These are phyloP conservation scores for Oxyruncus cristatus DNA, from an alignment of 2,113 vertebrate genomes.

Conservation along the genomic window DNA sequence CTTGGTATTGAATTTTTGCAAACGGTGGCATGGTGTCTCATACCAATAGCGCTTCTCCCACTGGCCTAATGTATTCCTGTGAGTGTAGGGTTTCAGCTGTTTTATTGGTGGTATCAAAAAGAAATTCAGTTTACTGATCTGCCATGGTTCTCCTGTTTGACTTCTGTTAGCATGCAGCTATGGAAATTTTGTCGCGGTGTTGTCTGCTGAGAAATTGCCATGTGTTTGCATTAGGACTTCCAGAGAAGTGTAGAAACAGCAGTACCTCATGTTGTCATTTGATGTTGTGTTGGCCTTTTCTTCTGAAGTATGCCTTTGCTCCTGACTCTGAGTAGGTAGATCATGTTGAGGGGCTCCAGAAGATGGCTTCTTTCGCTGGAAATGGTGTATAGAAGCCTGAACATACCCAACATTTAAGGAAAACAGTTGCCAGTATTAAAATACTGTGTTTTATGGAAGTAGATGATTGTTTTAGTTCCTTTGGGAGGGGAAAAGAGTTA, in stretches of 20 bases:
- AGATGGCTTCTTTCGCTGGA: neutral
- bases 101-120: neutral
- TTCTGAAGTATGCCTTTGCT: neutral
- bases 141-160: neutral
- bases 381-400: neutral
- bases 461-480: slow-evolving; percentile 41
- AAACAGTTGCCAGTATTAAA: slow-evolving; percentile 16
- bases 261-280: fast-evolving
- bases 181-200: fast-evolving
- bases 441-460: slow-evolving; percentile 14
- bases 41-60: neutral
- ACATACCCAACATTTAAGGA: neutral
- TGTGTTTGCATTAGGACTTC: neutral
- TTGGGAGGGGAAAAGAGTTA: slow-evolving; percentile 37
- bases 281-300: neutral
- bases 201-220: neutral
- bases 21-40: neutral
- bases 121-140: neutral
- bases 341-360: neutral
- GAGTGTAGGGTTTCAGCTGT: fast-evolving
- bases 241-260: neutral
- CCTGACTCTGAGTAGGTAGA: neutral
- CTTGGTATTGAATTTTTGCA: slow-evolving; percentile 33
- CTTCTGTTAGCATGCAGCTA: neutral
- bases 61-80: neutral